A percentile compares a stretch with the other conserved stretches of the same genome.
Conservation (phyloP, 2,113 vertebrate species). For the Stegostoma tigrinum region DNA sequence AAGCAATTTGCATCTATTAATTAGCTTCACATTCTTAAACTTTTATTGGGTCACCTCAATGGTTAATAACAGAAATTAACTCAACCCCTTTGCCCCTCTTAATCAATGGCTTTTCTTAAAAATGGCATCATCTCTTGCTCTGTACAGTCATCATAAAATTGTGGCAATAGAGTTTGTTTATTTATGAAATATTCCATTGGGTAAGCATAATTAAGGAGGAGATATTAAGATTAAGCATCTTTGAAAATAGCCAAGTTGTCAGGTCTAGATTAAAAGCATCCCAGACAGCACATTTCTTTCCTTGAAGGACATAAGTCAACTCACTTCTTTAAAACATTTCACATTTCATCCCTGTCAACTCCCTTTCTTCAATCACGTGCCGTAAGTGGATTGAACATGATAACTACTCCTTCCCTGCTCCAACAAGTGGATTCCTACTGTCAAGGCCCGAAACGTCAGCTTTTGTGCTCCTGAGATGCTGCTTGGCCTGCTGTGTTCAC, state of each 20-base stretch:
- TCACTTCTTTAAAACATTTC: conserved; percentile 23
- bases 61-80: not conserved
- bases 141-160: not conserved
- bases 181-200: not conserved
- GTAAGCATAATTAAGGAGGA: not conserved
- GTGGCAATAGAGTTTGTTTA: not conserved
- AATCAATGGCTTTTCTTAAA: not conserved
- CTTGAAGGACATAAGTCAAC: not conserved
- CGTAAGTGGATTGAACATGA: conserved; percentile 57
- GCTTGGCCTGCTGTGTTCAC: too few species aligned
- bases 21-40: not conserved
- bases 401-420: conserved; percentile 63
- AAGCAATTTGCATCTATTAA: not conserved
- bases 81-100: not conserved
- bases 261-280: not conserved
- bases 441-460: too few species aligned
- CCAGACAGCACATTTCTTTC: not conserved
- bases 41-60: not conserved
- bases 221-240: not conserved
- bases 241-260: not conserved
- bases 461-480: too few species aligned
- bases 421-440: conserved; percentile 50
- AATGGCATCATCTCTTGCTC: not conserved
- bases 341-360: conserved; percentile 44
- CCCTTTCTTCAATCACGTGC: conserved; percentile 52